Evolutionary conservation across 2,888 invertebrate species (phyloP).

Genomic region (Yponomeuta cagnagella): DNA sequence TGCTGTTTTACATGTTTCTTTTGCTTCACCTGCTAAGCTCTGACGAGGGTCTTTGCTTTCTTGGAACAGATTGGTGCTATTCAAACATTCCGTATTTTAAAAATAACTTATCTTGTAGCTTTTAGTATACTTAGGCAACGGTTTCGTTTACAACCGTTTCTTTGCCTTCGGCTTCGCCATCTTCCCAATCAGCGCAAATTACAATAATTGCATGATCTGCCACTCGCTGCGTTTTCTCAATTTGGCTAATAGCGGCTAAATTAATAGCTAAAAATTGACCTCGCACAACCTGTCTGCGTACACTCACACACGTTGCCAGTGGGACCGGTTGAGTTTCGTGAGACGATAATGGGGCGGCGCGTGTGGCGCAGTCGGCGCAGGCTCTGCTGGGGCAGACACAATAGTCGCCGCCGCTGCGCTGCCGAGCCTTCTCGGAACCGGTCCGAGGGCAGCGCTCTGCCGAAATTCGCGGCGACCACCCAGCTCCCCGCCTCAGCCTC

Average conservation of each 20-base stretch:
- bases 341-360: constrained; percentile 54
- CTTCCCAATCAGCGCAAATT: background rate
- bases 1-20: constrained; percentile 47
- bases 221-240: constrained; percentile 1
- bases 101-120: background rate
- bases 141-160: background rate
- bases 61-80: constrained; percentile 7
- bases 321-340: constrained; percentile 14
- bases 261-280: constrained; percentile 13
- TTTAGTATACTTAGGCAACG: background rate
- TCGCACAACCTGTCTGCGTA: constrained; percentile 12
- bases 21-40: constrained; percentile 52
- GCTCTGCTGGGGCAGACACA: constrained; percentile 53
- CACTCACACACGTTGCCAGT: constrained; percentile 5
- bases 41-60: constrained; percentile 44
- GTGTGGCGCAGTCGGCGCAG: constrained; percentile 41
- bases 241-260: constrained; percentile 3
- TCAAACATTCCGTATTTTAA: background rate
- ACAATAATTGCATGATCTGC: constrained; percentile 15
- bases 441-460: constrained; percentile 56
- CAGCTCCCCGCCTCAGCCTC: constrained; percentile 39
- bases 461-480: constrained; percentile 73
- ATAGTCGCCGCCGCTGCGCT: constrained; percentile 52
- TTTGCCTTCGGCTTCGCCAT: background rate
- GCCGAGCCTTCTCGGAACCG: constrained; percentile 67